A percentile compares a stretch with the other conserved stretches of the same genome.
phyloP scores from a whole-genome alignment of 1,140 invertebrate species.

The Drosophila funebris region DNA sequence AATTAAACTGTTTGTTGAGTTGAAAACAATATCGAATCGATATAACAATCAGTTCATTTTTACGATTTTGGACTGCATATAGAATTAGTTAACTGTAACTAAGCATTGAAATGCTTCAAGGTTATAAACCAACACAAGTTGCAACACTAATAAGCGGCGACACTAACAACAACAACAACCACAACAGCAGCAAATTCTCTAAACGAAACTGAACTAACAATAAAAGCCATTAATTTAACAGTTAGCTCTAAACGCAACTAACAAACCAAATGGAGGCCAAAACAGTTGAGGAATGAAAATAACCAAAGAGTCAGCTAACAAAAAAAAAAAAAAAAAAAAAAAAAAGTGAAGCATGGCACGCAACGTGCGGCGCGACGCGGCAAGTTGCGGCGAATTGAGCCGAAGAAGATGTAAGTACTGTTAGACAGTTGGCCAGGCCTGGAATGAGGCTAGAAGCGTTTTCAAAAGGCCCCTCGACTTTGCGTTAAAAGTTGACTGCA shows the following conservation, averaged over 20 bases:
- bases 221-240: slow-evolving; percentile 64
- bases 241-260: slow-evolving; percentile 54
- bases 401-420: slow-evolving; percentile 17
- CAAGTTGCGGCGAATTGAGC: slow-evolving; percentile 8
- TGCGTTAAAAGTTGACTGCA: slow-evolving; percentile 36
- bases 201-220: slow-evolving; percentile 51
- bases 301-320: too few species aligned
- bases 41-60: background rate
- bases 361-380: slow-evolving; percentile 21
- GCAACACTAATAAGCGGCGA: too few species aligned
- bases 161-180: slow-evolving; percentile 10
- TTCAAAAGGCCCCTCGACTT: background rate
- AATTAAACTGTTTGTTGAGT: background rate
- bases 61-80: background rate
- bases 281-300: slow-evolving; percentile 40
- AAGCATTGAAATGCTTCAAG: slow-evolving; percentile 63
- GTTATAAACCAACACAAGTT: slow-evolving; percentile 52
- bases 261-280: slow-evolving; percentile 32
- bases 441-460: slow-evolving; percentile 3
- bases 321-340: background rate
- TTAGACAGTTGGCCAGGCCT: background rate
- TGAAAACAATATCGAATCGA: background rate
- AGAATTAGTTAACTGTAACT: slow-evolving; percentile 31
- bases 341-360: slow-evolving; percentile 15
- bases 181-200: slow-evolving; percentile 31